Evolutionary conservation across 2,888 invertebrate genomes (phyloP).

Genomic region (Drosophila kambysellisi): DNA sequence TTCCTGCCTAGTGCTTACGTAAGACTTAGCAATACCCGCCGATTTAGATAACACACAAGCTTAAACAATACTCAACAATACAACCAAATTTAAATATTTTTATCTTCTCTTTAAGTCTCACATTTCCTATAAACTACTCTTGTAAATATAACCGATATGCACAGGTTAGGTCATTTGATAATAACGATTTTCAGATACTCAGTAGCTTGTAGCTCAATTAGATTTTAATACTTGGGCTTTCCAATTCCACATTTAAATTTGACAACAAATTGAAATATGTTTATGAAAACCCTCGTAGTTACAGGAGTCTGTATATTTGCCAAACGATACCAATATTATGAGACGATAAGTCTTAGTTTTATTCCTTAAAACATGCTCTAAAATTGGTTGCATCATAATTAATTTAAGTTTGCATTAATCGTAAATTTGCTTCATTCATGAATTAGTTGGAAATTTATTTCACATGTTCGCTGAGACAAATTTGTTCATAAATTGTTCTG

Average conservation of each 20-base stretch:
- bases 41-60: conserved; percentile 32
- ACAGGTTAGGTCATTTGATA: conserved; percentile 29
- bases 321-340: conserved; percentile 7
- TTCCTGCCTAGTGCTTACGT: conserved; percentile 50
- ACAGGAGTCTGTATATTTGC: conserved; percentile 32
- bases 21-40: conserved; percentile 34
- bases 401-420: conserved; percentile 55
- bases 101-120: conserved; percentile 38
- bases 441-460: conserved; percentile 45
- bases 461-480: conserved; percentile 34
- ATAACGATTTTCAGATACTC: conserved; percentile 7
- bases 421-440: conserved; percentile 54
- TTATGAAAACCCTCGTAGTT: conserved; percentile 23
- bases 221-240: neutral
- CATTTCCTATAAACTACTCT: conserved; percentile 20
- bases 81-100: conserved; percentile 17
- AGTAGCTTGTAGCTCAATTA: conserved; percentile 22
- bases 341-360: conserved; percentile 3
- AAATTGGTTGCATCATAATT: conserved; percentile 48
- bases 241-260: conserved; percentile 2
- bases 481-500: conserved; percentile 41
- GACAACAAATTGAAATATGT: neutral
- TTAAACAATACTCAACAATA: conserved; percentile 21
- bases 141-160: conserved; percentile 49
- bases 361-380: conserved; percentile 6